These are phyloP conservation scores for Sipunculus nudus DNA, from an alignment of 2,888 invertebrate genomes.

Conservation along the genomic window DNA sequence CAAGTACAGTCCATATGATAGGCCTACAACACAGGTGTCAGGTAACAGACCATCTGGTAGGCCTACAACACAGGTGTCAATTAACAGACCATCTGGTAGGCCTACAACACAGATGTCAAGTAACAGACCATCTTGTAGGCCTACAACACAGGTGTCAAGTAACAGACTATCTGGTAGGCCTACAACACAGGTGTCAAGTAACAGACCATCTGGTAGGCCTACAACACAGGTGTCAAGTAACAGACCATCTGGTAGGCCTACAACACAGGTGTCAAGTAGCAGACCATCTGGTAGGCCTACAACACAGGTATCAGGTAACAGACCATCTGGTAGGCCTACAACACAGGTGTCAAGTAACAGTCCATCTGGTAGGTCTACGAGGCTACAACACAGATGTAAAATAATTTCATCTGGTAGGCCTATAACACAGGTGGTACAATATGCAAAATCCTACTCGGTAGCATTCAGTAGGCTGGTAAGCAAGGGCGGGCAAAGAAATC, in stretches of 20 bases:
- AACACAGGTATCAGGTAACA: no score
- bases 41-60: slow-evolving; percentile 51
- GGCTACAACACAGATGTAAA: no score
- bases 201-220: slow-evolving; percentile 50
- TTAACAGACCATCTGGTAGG: slow-evolving; percentile 50
- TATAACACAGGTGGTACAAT: no score
- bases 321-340: neutral
- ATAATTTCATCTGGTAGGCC: no score
- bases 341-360: no score
- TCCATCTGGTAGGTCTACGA: no score
- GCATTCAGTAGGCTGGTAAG: no score
- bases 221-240: slow-evolving; percentile 45
- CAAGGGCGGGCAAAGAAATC: no score
- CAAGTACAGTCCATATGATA: slow-evolving; percentile 51
- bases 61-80: slow-evolving; percentile 46
- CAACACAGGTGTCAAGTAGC: slow-evolving; percentile 47
- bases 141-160: slow-evolving; percentile 47
- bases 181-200: slow-evolving; percentile 47
- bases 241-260: slow-evolving; percentile 50
- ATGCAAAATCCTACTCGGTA: no score
- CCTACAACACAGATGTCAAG: slow-evolving; percentile 44
- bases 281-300: slow-evolving; percentile 49
- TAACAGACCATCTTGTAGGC: slow-evolving; percentile 50
- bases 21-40: slow-evolving; percentile 43
- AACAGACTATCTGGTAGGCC: slow-evolving; percentile 50